These are phyloP conservation scores for Busseola fusca DNA, from an alignment of 2,888 invertebrate species.

Conservation along the genomic window DNA sequence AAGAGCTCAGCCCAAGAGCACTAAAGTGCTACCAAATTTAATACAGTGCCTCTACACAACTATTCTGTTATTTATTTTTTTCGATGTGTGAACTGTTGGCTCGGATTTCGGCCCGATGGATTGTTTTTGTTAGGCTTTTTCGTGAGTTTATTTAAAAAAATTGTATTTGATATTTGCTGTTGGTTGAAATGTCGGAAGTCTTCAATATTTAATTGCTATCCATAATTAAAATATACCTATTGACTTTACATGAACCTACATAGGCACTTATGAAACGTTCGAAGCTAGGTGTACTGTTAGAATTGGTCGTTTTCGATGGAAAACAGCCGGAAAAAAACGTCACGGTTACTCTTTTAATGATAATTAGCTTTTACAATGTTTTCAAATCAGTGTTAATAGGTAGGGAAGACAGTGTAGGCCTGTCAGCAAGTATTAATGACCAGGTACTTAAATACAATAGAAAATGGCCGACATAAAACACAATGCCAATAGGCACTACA, in stretches of 20 bases:
- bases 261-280: neutral
- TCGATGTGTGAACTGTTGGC: slow-evolving; percentile 35
- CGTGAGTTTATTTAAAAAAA: neutral
- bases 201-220: neutral
- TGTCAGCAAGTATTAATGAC: neutral
- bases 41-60: slow-evolving; percentile 65
- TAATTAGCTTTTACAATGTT: neutral
- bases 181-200: neutral
- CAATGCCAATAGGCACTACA: neutral
- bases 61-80: slow-evolving; percentile 52
- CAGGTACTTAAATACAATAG: neutral
- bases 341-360: neutral
- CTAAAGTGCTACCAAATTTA: slow-evolving; percentile 77
- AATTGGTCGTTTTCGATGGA: neutral
- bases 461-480: slow-evolving; percentile 3
- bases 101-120: slow-evolving; percentile 21
- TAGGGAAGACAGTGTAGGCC: neutral
- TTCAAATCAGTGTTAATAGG: neutral
- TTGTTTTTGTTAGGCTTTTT: slow-evolving; percentile 10
- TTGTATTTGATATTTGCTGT: neutral
- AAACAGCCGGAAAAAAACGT: neutral
- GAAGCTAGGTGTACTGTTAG: neutral
- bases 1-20: slow-evolving; percentile 64
- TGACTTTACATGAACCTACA: neutral
- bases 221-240: neutral